Percentiles rank a stretch among this genome's conserved stretches.
Conservation (phyloP, 64 coral and sea anemone species). For the Astreopora myriophthalma region DNA sequence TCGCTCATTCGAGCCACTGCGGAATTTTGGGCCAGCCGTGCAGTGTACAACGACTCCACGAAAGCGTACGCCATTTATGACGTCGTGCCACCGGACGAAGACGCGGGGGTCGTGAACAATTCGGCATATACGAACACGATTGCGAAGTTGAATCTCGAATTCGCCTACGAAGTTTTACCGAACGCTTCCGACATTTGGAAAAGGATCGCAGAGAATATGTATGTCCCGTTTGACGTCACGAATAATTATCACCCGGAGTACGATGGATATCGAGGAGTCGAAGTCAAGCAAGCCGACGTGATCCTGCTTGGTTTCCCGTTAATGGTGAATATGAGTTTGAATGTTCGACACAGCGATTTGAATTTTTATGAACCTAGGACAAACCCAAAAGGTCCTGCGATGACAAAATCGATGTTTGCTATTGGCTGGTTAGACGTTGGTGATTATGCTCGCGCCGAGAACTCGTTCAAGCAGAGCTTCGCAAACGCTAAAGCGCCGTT, state of each 20-base stretch:
- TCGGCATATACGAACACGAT: conserved; percentile 95
- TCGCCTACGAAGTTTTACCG: conserved; percentile 66
- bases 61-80: conserved; percentile 80
- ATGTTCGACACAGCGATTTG: conserved; percentile 77
- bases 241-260: conserved; percentile 92
- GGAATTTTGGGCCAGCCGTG: conserved; percentile 95
- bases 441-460: conserved; percentile 43
- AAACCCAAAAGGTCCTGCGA: conserved; percentile 81
- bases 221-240: conserved; percentile 75
- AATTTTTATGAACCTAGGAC: conserved; percentile 84
- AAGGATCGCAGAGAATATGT: conserved; percentile 80
- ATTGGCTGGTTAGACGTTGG: conserved; percentile 90
- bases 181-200: conserved; percentile 70
- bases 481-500: conserved; percentile 85
- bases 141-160: conserved; percentile 91
- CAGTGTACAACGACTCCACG: conserved; percentile 55
- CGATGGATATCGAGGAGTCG: conserved; percentile 75
- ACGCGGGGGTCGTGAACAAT: conserved; percentile 83
- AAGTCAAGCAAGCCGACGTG: conserved; percentile 93
- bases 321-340: conserved; percentile 75
- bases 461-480: conserved; percentile 80
- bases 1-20: conserved; percentile 73
- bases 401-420: conserved; percentile 99
- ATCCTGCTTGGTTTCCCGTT: conserved; percentile 93
- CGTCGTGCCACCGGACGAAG: conserved; percentile 97